Evolutionary conservation across 2,888 invertebrate genomes (phyloP).

Genomic region (Synanthedon vespiformis): DNA sequence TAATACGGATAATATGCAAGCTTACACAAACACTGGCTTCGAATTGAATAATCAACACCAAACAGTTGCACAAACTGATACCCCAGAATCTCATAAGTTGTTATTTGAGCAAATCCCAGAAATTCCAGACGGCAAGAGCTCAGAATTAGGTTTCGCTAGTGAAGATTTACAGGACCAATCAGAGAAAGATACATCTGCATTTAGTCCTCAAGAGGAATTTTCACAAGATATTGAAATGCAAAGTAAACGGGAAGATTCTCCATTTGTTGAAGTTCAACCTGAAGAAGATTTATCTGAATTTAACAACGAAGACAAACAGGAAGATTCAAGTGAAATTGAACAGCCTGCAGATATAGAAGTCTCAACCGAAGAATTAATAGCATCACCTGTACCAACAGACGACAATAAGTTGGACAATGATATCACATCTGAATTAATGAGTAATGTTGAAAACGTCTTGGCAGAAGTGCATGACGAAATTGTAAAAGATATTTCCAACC

Average conservation of each 20-base stretch:
- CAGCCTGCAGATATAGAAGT: constrained; percentile 10
- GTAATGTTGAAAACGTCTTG: constrained; percentile 16
- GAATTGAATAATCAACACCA: constrained; percentile 38
- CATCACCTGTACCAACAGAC: constrained; percentile 14
- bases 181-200: constrained; percentile 35
- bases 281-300: not conserved
- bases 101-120: constrained; percentile 64
- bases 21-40: constrained; percentile 40
- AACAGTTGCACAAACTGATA: constrained; percentile 47
- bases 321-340: not conserved
- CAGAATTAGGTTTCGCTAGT: constrained; percentile 52
- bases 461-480: constrained; percentile 25
- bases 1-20: constrained; percentile 33
- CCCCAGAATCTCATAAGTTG: constrained; percentile 63
- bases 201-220: constrained; percentile 44
- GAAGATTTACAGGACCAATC: constrained; percentile 47
- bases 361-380: constrained; percentile 13
- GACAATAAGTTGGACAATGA: constrained; percentile 14
- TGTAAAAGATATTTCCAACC: constrained; percentile 5
- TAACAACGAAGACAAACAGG: not conserved
- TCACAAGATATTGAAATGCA: constrained; percentile 51
- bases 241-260: constrained; percentile 37
- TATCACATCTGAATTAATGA: constrained; percentile 18
- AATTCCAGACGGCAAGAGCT: constrained; percentile 63
- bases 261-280: constrained; percentile 20